Percentiles rank a stretch among this genome's conserved stretches.
Conservation (phyloP, 2,113 vertebrate species). For the Scytalopus superciliaris region DNA sequence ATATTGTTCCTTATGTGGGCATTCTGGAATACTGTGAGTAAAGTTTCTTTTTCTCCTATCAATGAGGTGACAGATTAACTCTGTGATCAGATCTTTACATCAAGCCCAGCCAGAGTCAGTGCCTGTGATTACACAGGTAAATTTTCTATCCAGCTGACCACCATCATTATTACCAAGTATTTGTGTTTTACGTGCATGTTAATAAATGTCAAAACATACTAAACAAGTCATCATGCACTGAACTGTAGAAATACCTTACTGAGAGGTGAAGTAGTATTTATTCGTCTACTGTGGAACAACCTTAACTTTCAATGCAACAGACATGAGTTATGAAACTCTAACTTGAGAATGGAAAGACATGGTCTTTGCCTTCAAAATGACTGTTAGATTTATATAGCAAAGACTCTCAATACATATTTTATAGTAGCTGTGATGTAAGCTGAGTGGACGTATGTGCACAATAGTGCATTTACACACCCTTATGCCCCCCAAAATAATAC, state of each 20-base stretch:
- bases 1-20: too few species aligned
- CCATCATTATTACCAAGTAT: background rate
- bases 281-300: background rate
- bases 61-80: background rate
- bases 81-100: background rate
- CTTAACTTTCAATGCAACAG: background rate
- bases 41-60: too few species aligned
- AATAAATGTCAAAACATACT: background rate
- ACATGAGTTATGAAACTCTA: background rate
- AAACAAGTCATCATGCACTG: background rate
- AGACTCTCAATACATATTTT: background rate
- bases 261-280: background rate
- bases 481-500: background rate
- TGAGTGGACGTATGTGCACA: fast-evolving
- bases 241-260: background rate
- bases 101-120: background rate
- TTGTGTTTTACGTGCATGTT: background rate
- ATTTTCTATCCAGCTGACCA: background rate
- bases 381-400: background rate
- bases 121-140: background rate
- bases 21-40: too few species aligned
- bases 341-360: background rate
- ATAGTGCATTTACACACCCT: background rate
- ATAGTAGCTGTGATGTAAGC: background rate
- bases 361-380: background rate